Evolutionary conservation across 1,140 invertebrate genomes (phyloP), one percentile per base, ranked within the genome.

Genomic region (Reticulitermes speratus): DNA sequence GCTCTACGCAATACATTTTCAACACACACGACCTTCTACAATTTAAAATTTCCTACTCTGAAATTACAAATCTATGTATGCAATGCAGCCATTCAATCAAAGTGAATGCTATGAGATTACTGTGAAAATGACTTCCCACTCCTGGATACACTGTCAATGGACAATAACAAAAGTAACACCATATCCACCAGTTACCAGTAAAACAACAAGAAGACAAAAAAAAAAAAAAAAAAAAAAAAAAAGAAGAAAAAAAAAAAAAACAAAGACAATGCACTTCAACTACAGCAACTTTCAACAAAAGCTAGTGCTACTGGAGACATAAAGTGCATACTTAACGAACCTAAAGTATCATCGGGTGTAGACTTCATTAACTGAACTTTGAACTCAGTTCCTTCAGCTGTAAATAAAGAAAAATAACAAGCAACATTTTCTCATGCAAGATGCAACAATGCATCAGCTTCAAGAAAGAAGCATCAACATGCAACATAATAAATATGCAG

Each of bases 381-480:
- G n/a, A 75, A 75, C n/a, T 75, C 65, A 75, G 65, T 75, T 75
- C n/a, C 65, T 12, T 75, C 65, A 75, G 65, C 65, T 75, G 65
- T n/a, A 75, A 75, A 25, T 30, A 75, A 75, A 75, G 25, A 75
- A 75, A 75, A 65, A n/a, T 65, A 65, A 65, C 21, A 65, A 65
- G 59, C 59, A 65, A 65, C 7, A 75, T 75, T 75, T 25, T n/a
- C 25, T n/a, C 65, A 75, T 75, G 65, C 65, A 30, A 75, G n/a
- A 65, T 65, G 59, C 59, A 23, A 7, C 21, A 85, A 21, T 65
- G 14, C 16, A 65, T 65, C n/a, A 25, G 7, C 65, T 30, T n/a
- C 65, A 75, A 75, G 65, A 75, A 25, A 30, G n/a, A n/a, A 3
- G 65, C 65, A 75, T 9, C n/a, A 30, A 75, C 65, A 75, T 75